Base-by-base conservation (phyloP, 1,140 invertebrate species). In the Papilio aristodemus region DNA sequence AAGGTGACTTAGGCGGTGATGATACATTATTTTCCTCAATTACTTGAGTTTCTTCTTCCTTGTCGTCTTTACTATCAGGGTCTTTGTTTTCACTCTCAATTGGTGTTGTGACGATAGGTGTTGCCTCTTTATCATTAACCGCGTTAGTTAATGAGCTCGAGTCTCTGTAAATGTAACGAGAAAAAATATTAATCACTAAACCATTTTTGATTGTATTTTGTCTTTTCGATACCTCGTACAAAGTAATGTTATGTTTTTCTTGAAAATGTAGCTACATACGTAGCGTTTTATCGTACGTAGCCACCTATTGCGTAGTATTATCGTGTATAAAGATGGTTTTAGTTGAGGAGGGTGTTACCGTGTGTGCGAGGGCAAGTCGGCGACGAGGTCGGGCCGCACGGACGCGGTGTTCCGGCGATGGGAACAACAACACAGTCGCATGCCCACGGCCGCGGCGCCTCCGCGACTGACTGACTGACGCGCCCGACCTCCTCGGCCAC, bases 381-480 rank as follows among this genome's bases (percentile, higher is more conserved):
- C 86, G 63, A 90, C 86, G 64, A 90, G 84, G 81, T 89, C 87
- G 69, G 84, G 87, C 19, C 72, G 79, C 57, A 85, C 78, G 71
- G 80, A 70, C 68, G 68, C 72, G 54, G 69, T 72, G 46, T 69
- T 41, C 46, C 73, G 79, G 68, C 70, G 72, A 4, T 54, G 46
- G 39, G 73, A 75, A 68, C 81, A 85, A 77, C 85, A 87, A 74
- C 86, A 90, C 59, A 89, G 83, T 78, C 88, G 84, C 86, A 89
- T 83, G 78, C 72, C 84, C 78, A 83, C 80, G 79, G 75, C 75
- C 74, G 77, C 86, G 86, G 85, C 91, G 84, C 87, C 87, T 70
- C 69, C 78, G 72, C 81, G 79, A 89, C 84, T 87, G 79, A 77
- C 91, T 54, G 85, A 75, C 84, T 80, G 72, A 81, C 76, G 68